phyloP scores from a whole-genome alignment of 2,888 invertebrate genomes.

The Taphrorychus bicolor region DNA sequence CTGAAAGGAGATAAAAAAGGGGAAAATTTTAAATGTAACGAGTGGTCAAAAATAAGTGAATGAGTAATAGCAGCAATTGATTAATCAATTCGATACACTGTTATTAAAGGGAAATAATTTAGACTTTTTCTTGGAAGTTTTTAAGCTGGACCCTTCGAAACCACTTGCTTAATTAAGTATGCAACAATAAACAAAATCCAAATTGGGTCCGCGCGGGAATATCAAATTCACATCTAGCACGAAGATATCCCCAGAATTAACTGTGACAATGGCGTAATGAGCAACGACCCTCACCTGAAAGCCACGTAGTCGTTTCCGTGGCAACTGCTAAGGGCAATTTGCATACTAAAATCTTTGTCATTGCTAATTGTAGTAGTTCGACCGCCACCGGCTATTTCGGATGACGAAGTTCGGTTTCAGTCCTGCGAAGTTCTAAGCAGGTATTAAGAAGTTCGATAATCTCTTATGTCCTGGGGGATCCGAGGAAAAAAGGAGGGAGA shows the following conservation, averaged over 20 bases:
- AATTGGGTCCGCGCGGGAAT: neutral
- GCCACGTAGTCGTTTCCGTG: constrained; percentile 51
- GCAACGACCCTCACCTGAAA: constrained; percentile 54
- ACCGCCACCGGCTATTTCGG: constrained; percentile 35
- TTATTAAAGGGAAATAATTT: too few species aligned
- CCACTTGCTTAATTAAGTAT: too few species aligned
- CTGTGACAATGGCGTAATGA: constrained; percentile 57
- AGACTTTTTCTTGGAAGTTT: too few species aligned
- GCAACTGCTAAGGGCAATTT: constrained; percentile 54
- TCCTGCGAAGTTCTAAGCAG: neutral
- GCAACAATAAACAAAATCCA: too few species aligned
- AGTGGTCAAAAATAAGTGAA: too few species aligned
- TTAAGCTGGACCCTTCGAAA: too few species aligned
- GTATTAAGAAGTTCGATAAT: neutral
- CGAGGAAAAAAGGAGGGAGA: too few species aligned
- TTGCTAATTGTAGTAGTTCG: constrained; percentile 52
- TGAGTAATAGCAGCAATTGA: too few species aligned
- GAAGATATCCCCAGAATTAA: constrained; percentile 43
- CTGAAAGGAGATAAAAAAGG: too few species aligned
- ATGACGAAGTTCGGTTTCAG: constrained; percentile 5
- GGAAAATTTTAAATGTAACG: too few species aligned
- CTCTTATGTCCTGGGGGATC: too few species aligned
- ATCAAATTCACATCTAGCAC: constrained; percentile 24
- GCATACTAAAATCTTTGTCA: constrained; percentile 55
- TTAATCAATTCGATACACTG: too few species aligned